Percentiles rank a stretch among this genome's conserved stretches.
Conservation (phyloP, 1,140 invertebrate species). For the Drosophila nannoptera region DNA sequence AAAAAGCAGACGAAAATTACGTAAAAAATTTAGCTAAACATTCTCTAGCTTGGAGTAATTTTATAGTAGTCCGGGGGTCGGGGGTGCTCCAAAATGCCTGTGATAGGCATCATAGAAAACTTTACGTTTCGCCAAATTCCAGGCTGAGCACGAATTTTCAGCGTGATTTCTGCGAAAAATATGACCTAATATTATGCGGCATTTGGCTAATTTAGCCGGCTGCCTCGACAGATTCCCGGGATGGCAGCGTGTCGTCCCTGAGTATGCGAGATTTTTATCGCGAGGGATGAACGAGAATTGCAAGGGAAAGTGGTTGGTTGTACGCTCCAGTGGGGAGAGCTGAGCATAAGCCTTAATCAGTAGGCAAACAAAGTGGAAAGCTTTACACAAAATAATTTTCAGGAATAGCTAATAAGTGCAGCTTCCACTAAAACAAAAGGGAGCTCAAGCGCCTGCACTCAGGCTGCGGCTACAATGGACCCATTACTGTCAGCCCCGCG, state of each 20-base stretch:
- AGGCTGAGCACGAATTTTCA: conserved; percentile 31
- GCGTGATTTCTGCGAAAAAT: conserved; percentile 37
- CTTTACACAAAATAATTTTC: too few relatives aligned
- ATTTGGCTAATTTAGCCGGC: conserved; percentile 38
- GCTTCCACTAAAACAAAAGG: neutral
- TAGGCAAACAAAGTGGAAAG: too few relatives aligned
- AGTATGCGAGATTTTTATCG: conserved; percentile 9
- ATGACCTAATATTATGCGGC: conserved; percentile 20
- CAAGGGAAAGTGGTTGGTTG: neutral
- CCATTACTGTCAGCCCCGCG: conserved; percentile 9
- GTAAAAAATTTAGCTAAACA: conserved; percentile 27
- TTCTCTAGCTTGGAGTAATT: conserved; percentile 35
- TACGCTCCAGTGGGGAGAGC: neutral
- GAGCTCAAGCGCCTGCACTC: neutral
- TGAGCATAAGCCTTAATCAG: neutral
- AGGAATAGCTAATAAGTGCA: too few relatives aligned
- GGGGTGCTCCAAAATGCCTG: conserved; percentile 11
- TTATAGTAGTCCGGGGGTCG: conserved; percentile 31
- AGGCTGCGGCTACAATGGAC: conserved; percentile 11
- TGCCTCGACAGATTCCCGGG: conserved; percentile 2
- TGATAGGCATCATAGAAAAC: conserved; percentile 42
- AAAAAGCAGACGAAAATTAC: conserved; percentile 18
- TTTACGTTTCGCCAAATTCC: conserved; percentile 38
- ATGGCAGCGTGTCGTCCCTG: neutral
- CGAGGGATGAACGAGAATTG: conserved; percentile 3